phyloP scores from a whole-genome alignment of 2,113 vertebrate genomes.

The Balaenoptera acutorostrata region DNA sequence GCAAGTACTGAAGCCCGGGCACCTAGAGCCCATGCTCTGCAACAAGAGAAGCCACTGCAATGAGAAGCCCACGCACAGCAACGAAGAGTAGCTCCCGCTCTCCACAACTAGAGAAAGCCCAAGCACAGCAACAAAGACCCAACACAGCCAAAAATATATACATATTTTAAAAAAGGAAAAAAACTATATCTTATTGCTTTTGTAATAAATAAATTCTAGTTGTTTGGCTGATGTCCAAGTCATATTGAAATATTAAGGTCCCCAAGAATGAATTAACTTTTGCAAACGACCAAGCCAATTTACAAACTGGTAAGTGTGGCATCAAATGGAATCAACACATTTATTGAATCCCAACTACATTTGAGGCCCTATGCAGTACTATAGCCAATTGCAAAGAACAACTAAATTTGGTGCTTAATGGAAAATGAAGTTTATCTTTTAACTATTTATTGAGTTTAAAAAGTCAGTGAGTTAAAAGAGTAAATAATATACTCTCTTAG shows the following conservation, averaged over 20 bases:
- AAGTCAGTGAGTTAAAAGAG: neutral
- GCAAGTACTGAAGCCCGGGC: too few relatives aligned
- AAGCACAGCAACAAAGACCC: too few relatives aligned
- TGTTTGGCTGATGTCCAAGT: neutral
- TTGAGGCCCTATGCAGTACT: neutral
- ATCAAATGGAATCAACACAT: neutral
- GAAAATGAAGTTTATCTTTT: slow-evolving; percentile 36
- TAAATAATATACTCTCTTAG: neutral
- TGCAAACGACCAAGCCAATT: neutral
- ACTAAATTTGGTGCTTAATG: neutral
- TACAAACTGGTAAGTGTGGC: neutral
- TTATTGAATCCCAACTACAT: neutral
- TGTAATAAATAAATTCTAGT: slow-evolving; percentile 13
- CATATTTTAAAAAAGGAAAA: too few relatives aligned
- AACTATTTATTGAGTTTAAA: slow-evolving; percentile 11
- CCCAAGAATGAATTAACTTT: neutral
- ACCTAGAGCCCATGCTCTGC: too few relatives aligned
- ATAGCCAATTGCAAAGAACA: neutral
- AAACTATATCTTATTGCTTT: neutral
- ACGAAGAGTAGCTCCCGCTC: too few relatives aligned
- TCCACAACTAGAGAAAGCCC: too few relatives aligned
- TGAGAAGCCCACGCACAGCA: too few relatives aligned
- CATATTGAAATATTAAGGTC: neutral
- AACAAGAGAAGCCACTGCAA: too few relatives aligned
- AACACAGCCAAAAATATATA: too few relatives aligned